phyloP scores from a whole-genome alignment of 2,113 vertebrate genomes.

The Atractosteus spatula region DNA sequence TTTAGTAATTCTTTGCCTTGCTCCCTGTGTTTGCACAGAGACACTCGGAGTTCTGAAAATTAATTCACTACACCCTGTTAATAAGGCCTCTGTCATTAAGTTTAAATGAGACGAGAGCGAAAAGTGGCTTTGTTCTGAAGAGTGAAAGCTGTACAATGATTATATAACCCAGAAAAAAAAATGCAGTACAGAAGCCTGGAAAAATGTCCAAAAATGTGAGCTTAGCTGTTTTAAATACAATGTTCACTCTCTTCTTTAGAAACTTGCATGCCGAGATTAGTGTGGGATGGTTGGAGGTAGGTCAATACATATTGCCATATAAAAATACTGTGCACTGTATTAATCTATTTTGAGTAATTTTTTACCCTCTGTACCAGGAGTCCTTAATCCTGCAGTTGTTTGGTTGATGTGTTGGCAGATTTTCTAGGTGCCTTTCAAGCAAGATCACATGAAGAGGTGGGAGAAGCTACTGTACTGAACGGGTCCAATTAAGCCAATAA shows the following conservation, averaged over 20 bases:
- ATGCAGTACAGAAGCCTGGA: neutral
- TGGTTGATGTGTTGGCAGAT: too few species aligned
- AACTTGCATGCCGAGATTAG: too few species aligned
- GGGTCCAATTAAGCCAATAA: too few species aligned
- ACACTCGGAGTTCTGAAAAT: constrained; percentile 14
- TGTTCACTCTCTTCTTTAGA: neutral
- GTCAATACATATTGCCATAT: too few species aligned
- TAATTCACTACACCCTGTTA: constrained; percentile 22
- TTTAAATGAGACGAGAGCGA: constrained; percentile 23
- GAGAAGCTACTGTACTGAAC: too few species aligned
- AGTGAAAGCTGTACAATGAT: constrained; percentile 18
- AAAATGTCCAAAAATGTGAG: constrained; percentile 3
- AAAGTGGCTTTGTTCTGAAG: neutral
- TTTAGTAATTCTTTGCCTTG: constrained; percentile 2
- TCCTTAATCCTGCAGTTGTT: too few species aligned
- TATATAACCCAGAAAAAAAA: constrained; percentile 20
- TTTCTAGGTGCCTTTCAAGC: too few species aligned
- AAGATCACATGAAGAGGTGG: too few species aligned
- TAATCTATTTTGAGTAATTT: too few species aligned
- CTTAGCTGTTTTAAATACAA: constrained; percentile 4
- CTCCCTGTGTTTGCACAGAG: constrained; percentile 8
- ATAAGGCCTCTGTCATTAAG: constrained; percentile 19
- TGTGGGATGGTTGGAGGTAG: too few species aligned
- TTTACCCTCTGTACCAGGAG: too few species aligned
- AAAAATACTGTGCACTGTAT: too few species aligned